Percentiles rank a stretch among this genome's conserved stretches.
These are phyloP conservation scores for Rhabdomys dilectus DNA, from an alignment of 2,113 vertebrate genomes.

Conservation along the genomic window DNA sequence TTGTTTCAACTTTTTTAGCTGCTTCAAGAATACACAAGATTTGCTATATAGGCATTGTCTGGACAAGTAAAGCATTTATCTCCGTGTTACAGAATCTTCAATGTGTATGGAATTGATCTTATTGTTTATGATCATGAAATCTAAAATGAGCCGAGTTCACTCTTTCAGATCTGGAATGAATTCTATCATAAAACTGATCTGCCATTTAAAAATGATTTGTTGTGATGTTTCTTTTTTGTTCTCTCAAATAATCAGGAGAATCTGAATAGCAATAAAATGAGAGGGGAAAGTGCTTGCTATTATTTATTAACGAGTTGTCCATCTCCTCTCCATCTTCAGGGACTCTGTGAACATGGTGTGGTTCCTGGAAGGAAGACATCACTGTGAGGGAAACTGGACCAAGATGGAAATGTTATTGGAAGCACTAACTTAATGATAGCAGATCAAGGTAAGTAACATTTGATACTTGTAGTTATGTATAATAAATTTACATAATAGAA, in stretches of 20 bases:
- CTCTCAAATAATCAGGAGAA: slow-evolving; percentile 16
- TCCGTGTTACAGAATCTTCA: not conserved
- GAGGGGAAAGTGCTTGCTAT: not conserved
- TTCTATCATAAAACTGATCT: slow-evolving; percentile 28
- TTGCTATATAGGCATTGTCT: not conserved
- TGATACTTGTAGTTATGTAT: not conserved
- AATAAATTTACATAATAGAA: not conserved
- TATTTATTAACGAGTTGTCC: not conserved
- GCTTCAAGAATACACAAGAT: not conserved
- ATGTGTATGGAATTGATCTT: not conserved
- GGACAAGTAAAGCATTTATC: not conserved
- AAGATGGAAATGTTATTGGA: not conserved
- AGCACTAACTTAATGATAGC: not conserved
- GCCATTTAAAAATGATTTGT: slow-evolving; percentile 15
- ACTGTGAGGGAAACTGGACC: not conserved
- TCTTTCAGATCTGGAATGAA: slow-evolving; percentile 33
- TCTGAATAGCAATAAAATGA: not conserved
- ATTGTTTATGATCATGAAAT: not conserved
- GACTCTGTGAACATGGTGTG: not conserved
- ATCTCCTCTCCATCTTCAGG: not conserved
- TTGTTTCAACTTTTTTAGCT: not conserved
- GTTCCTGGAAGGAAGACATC: rapidly evolving
- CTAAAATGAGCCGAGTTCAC: slow-evolving; percentile 24
- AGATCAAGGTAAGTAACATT: not conserved
- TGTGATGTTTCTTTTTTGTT: slow-evolving; percentile 7